A percentile compares a stretch with the other conserved stretches of the same genome.
These are phyloP conservation scores for Drosophila bocki DNA, from an alignment of 1,140 invertebrate genomes.

Conservation along the genomic window DNA sequence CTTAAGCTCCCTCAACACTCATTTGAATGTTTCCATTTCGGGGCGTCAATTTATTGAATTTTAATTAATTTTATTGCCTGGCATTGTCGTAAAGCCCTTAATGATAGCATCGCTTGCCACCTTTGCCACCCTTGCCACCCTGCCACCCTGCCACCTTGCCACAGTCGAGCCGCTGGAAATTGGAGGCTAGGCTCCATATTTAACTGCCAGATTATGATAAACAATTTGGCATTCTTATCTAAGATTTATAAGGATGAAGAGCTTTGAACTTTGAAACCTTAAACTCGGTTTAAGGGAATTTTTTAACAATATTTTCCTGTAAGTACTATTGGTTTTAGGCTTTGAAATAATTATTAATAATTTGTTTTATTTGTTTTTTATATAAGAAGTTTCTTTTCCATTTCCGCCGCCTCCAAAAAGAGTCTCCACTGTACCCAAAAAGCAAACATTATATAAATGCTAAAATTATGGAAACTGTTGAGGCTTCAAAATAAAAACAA, in stretches of 20 bases:
- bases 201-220: conserved; percentile 32
- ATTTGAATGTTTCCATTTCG: conserved; percentile 63
- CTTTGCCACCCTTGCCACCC: neutral
- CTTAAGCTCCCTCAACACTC: conserved; percentile 5
- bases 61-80: conserved; percentile 81
- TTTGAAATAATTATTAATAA: too few species aligned
- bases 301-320: too few species aligned
- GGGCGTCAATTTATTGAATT: conserved; percentile 79
- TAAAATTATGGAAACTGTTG: conserved; percentile 66
- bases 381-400: too few species aligned
- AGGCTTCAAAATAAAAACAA: conserved; percentile 53
- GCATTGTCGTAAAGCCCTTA: conserved; percentile 67
- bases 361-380: too few species aligned
- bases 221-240: conserved; percentile 18
- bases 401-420: neutral
- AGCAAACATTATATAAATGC: conserved; percentile 55
- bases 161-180: conserved; percentile 8
- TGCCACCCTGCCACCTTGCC: neutral
- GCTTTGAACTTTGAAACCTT: too few species aligned
- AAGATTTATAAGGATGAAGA: neutral
- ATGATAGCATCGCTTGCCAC: conserved; percentile 58
- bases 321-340: too few species aligned
- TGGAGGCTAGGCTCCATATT: conserved; percentile 2
- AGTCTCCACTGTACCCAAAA: neutral
- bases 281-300: neutral